A percentile compares a stretch with the other conserved stretches of the same genome.
Evolutionary conservation across 2,113 vertebrate genomes (phyloP).

Genomic region (Prunella himalayana): DNA sequence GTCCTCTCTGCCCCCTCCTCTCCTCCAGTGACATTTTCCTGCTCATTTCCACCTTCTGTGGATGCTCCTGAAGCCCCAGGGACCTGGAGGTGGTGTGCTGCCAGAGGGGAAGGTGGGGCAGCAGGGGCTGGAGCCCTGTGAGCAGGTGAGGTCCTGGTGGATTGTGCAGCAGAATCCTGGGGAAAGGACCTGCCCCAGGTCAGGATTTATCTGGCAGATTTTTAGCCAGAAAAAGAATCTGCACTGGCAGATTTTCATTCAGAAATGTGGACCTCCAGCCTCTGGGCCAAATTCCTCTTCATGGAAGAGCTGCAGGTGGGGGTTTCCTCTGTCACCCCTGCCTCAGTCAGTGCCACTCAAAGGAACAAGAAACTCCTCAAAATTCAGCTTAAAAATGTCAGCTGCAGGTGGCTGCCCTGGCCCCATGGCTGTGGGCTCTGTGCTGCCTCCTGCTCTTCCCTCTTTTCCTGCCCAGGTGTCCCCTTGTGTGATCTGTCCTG

Average conservation of each 20-base stretch:
- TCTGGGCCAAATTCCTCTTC: not conserved
- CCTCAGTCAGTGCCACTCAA: not conserved
- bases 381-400: accelerated
- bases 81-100: not conserved
- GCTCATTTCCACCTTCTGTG: not conserved
- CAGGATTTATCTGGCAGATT: not conserved
- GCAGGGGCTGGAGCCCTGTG: accelerated
- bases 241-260: not conserved
- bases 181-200: not conserved
- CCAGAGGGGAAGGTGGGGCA: not conserved
- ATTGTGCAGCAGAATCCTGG: not conserved
- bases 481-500: not conserved
- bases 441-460: not conserved
- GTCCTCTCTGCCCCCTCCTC: not conserved
- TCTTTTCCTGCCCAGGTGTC: not conserved
- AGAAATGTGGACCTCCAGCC: accelerated
- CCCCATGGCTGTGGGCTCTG: not conserved
- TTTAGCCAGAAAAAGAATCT: too few species aligned
- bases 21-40: not conserved
- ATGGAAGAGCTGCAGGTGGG: not conserved
- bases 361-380: not conserved
- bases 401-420: not conserved
- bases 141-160: not conserved
- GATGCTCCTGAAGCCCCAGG: not conserved
- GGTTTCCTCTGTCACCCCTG: not conserved